phyloP scores from a whole-genome alignment of 2,888 invertebrate genomes.

The Oxyteleia sp. region DNA sequence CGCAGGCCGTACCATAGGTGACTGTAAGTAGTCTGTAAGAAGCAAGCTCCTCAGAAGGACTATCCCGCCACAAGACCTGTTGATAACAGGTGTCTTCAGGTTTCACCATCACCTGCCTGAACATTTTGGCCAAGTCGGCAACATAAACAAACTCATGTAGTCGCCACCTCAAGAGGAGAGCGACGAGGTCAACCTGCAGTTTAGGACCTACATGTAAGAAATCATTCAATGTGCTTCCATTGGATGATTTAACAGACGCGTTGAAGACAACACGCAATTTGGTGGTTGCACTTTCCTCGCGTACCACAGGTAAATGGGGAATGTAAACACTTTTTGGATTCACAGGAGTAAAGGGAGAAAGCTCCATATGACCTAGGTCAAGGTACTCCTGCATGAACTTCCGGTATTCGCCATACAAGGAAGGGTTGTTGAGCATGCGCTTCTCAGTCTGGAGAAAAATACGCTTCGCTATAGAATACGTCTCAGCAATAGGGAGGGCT shows the following conservation, averaged over 20 bases:
- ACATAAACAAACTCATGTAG: constrained; percentile 26
- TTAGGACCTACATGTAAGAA: constrained; percentile 7
- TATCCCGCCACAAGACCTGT: background rate
- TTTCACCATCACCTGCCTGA: background rate
- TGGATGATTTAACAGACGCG: constrained; percentile 41
- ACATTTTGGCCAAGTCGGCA: constrained; percentile 13
- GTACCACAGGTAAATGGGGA: constrained; percentile 53
- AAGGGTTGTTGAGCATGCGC: constrained; percentile 67
- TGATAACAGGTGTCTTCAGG: too few species aligned
- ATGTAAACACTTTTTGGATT: constrained; percentile 14
- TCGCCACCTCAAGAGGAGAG: constrained; percentile 30
- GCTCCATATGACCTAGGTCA: constrained; percentile 65
- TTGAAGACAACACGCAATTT: too few species aligned
- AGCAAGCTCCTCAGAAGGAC: background rate
- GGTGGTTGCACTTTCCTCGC: constrained; percentile 43
- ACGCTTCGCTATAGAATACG: background rate
- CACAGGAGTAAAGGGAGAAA: background rate
- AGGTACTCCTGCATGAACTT: constrained; percentile 73
- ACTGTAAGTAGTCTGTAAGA: background rate
- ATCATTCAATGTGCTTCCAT: constrained; percentile 49
- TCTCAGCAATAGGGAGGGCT: constrained; percentile 11
- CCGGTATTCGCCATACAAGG: constrained; percentile 67
- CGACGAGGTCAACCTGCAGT: background rate
- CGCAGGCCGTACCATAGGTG: too few species aligned
- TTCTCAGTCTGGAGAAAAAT: background rate